Percentiles rank a stretch among this genome's conserved stretches.
These are phyloP conservation scores for Myotis lucifugus DNA, from an alignment of 2,113 vertebrate species.

Conservation along the genomic window DNA sequence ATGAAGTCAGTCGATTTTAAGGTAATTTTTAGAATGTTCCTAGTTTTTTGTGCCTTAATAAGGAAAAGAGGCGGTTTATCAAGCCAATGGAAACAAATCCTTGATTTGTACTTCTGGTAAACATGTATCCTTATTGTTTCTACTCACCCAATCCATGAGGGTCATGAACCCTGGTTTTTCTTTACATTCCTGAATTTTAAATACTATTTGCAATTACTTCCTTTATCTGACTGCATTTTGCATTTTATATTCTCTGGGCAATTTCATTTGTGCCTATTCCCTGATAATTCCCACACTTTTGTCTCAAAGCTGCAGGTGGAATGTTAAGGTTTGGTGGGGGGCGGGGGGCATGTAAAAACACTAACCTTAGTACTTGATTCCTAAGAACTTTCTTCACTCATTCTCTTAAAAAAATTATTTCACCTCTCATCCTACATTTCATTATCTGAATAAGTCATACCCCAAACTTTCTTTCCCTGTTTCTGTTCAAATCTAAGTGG, in stretches of 20 bases:
- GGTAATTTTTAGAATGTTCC: slow-evolving; percentile 21
- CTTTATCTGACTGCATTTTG: neutral
- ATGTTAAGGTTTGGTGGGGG: neutral
- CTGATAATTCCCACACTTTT: neutral
- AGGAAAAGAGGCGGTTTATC: slow-evolving; percentile 34
- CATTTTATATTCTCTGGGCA: neutral
- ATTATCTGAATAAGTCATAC: neutral
- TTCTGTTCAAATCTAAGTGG: neutral
- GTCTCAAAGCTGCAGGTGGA: neutral
- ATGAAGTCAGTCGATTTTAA: slow-evolving; percentile 15
- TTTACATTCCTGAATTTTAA: neutral
- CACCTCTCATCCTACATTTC: neutral
- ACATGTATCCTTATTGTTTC: neutral
- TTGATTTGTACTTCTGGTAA: neutral
- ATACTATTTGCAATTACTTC: neutral
- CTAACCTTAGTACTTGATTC: neutral
- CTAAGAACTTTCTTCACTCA: neutral
- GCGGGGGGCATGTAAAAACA: neutral
- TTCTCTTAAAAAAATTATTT: neutral
- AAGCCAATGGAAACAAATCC: slow-evolving; percentile 1
- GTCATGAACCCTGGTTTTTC: neutral
- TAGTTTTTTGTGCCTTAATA: slow-evolving; percentile 1
- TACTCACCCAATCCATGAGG: neutral
- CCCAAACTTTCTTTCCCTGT: neutral
- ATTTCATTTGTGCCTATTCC: neutral